Base-by-base conservation (phyloP, 2,797 vertebrate species). In the Fistularia tabacaria region DNA sequence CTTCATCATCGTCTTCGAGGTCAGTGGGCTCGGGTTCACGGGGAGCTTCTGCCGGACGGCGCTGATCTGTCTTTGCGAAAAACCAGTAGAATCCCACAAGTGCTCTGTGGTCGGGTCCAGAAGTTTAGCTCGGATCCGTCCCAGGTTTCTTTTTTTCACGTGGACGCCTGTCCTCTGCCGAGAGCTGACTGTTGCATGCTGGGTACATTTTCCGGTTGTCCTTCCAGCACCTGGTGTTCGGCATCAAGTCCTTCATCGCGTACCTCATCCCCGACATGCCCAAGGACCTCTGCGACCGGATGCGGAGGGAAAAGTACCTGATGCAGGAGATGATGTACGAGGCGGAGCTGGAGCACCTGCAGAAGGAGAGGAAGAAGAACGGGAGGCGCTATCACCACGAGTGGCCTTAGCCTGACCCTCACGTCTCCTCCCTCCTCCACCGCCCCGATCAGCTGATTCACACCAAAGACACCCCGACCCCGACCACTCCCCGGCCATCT, bases 241-340 rank as follows among this genome's bases (percentile, higher is more conserved):
- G 96, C 60, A 98, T 99, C 74, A 99, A 99, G 87, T 98, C 97
- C 66, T 99, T 98, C 90, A 98, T 99, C 62, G 97, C 97, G 10
- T 98, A 98, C 88, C 92, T 99, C 82, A 99, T 99, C 76, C 97
- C 97, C 1, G 96, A 99, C 83, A 93, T 99, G 90, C 97, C 97
- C 38, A 98, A 97, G 89, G 94, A 92, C 69, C 91, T 99, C 25
- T 96, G 94, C 3, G 96, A 99, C 64, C 93, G 95, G 71, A 98
- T 99, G 93, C 89, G 97, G 55, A 91, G 97, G 56, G 97, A 99
- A 73, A 99, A 99, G 74, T 99, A 98, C 78, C 90, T 99, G 79
- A 97, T 99, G 84, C 97, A 99, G 84, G 97, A 99, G 82, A 98
- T 98, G 96, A 95, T 99, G 94, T 99, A 99, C 6, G 95, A 98